Conservation (phyloP, 1,140 invertebrate species). For the Holcopasites calliopsidis region DNA sequence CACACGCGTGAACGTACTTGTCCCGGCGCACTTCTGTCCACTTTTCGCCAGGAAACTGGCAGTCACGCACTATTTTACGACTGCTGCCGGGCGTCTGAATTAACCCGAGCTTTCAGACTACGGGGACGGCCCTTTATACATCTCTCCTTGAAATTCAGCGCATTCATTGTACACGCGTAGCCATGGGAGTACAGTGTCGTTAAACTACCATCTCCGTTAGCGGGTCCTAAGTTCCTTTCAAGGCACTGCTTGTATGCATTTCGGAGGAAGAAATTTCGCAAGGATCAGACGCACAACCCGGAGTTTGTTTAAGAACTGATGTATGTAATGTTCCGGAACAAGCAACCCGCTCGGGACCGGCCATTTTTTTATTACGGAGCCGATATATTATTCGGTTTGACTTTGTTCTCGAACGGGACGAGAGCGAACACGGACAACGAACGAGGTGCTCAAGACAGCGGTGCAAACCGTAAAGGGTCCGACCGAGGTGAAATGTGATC, state of each 20-base stretch:
- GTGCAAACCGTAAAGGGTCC: too few relatives aligned
- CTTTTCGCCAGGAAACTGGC: slow-evolving; percentile 32
- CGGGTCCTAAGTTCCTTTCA: background rate
- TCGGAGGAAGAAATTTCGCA: slow-evolving; percentile 5
- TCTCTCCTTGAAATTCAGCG: slow-evolving; percentile 38
- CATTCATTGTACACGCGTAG: slow-evolving; percentile 41
- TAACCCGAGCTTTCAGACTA: slow-evolving; percentile 53
- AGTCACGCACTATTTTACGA: slow-evolving; percentile 65
- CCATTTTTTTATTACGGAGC: too few relatives aligned
- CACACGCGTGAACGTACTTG: background rate
- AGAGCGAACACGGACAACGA: too few relatives aligned
- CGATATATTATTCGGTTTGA: too few relatives aligned
- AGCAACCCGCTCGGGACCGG: too few relatives aligned
- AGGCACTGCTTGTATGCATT: background rate
- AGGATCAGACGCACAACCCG: background rate
- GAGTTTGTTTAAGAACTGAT: background rate
- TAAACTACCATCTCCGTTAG: slow-evolving; percentile 48
- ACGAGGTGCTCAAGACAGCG: too few relatives aligned
- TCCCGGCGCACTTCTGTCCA: slow-evolving; percentile 3
- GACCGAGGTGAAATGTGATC: too few relatives aligned
- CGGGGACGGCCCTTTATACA: slow-evolving; percentile 43
- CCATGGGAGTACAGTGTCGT: slow-evolving; percentile 41
- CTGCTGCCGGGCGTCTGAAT: slow-evolving; percentile 51
- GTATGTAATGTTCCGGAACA: too few relatives aligned
- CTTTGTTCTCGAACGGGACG: too few relatives aligned